These are phyloP conservation scores for Lasioglossum oenotherae DNA, from an alignment of 2,888 invertebrate genomes.

Conservation along the genomic window DNA sequence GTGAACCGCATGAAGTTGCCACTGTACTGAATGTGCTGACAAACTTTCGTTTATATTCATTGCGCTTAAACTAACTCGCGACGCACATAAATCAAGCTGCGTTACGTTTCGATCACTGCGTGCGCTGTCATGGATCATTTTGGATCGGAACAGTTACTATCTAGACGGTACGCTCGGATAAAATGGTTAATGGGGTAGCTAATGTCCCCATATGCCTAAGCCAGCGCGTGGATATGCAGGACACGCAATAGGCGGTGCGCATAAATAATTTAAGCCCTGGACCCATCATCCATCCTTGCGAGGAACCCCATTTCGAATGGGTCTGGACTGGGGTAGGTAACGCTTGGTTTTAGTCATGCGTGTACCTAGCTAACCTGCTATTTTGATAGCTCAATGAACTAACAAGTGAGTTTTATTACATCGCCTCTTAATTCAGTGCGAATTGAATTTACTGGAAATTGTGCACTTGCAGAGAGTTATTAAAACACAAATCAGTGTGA, in stretches of 20 bases:
- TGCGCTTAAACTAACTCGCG: not conserved
- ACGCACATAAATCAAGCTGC: constrained; percentile 19
- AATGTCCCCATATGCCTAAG: constrained; percentile 81
- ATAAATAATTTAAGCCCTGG: constrained; percentile 78
- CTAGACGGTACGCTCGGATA: constrained; percentile 68
- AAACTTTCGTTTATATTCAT: constrained; percentile 18
- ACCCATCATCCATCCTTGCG: constrained; percentile 73
- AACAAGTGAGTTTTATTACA: not conserved
- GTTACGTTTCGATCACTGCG: constrained; percentile 28
- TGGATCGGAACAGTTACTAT: constrained; percentile 38
- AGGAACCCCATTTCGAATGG: constrained; percentile 69
- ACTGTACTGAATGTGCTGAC: not conserved
- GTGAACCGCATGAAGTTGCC: not conserved
- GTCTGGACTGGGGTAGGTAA: constrained; percentile 59
- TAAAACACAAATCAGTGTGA: not conserved
- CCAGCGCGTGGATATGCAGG: constrained; percentile 64
- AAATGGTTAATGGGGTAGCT: constrained; percentile 82
- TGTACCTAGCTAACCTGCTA: constrained; percentile 20
- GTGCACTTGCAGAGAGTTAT: not conserved
- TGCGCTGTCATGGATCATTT: constrained; percentile 51
- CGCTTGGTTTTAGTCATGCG: constrained; percentile 48
- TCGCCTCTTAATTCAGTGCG: not conserved
- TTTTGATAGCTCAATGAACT: constrained; percentile 52
- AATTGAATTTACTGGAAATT: not conserved
- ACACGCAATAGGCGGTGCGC: constrained; percentile 80